Base-by-base conservation (phyloP, 2,113 vertebrate genomes). In the Thunnus thynnus region DNA sequence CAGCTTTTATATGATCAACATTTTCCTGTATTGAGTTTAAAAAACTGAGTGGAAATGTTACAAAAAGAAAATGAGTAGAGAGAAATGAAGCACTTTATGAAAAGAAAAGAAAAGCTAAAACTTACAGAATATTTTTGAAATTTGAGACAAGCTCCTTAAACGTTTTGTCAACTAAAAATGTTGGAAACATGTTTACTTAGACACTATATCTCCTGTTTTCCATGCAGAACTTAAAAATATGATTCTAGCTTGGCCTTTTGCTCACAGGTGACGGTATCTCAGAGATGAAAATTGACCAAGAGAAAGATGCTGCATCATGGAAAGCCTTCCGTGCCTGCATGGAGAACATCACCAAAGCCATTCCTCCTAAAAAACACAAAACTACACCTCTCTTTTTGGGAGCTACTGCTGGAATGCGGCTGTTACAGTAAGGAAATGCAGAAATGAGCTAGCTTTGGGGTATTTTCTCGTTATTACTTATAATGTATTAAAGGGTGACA, bases 391-490 rank as follows among this genome's bases (percentile, higher is more conserved):
- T 97, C 8, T 97, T 97, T 89, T 92, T 99, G 41, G 97, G 97
- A n/a, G 98, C 98, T 61, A 99, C 98, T 2, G 98, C 98, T 32
- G 98, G 98, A 70, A 99, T 99, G 98, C 96, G 98, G 76, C 86
- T 99, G 56, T 91, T 99, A 56, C 95, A 96, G 98, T 99, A 95
- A 90, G 89, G 81, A 54, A 10, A 3, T 48, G n/a, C 41, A 13
- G 0, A 57, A 14, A 63, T 10, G 6, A 48, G 4, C 30, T 17
- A 54, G 3, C 9, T 61, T 68, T 18, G 4, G 1, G 7, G 2
- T 47, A 60, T 32, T 66, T 5, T 56, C 30, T 72, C 2, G 2
- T 3, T 1, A 9, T 51, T n/a, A 50, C 11, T 54, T 54, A 47
- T 20, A 18, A 50, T 27, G 11, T 46, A 10, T 16, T 61, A 14